Evolutionary conservation across 53 echinoderm and acorn worm species (phyloP).

Genomic region (Mesocentrotus franciscanus): DNA sequence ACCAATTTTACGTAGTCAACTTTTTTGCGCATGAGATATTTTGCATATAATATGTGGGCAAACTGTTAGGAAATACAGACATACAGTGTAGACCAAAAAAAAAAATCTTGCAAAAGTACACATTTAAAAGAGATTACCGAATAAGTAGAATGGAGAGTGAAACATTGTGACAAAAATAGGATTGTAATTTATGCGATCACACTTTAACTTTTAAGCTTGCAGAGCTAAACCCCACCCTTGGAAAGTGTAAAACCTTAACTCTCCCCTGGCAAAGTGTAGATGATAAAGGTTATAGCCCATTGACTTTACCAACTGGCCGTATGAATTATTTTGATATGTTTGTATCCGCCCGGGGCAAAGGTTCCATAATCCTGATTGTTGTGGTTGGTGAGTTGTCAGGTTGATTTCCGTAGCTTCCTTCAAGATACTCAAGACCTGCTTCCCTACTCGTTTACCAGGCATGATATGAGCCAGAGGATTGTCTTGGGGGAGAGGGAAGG

Average conservation of each 20-base stretch:
- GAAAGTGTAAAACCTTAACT: neutral
- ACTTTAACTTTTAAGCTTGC: neutral
- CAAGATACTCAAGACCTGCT: neutral
- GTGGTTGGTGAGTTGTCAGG: conserved; percentile 5
- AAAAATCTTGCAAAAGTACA: neutral
- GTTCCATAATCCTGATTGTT: conserved; percentile 17
- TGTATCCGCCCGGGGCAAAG: neutral
- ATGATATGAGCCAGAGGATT: too few relatives aligned
- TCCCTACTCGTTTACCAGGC: neutral
- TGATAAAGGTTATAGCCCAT: neutral
- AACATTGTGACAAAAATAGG: neutral
- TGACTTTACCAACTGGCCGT: neutral
- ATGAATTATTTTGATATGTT: conserved; percentile 56
- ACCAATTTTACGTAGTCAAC: neutral
- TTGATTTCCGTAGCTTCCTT: neutral
- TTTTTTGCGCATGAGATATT: neutral
- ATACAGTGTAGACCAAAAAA: too few relatives aligned
- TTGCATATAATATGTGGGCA: neutral
- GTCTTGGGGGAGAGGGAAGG: too few relatives aligned
- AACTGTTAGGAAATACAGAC: too few relatives aligned
- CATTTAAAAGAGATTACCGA: neutral
- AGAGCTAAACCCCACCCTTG: neutral
- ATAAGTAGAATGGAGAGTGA: neutral
- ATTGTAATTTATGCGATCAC: neutral
- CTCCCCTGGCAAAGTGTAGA: neutral